These are phyloP conservation scores for Glareola pratincola DNA, from an alignment of 2,113 vertebrate genomes.

Conservation along the genomic window DNA sequence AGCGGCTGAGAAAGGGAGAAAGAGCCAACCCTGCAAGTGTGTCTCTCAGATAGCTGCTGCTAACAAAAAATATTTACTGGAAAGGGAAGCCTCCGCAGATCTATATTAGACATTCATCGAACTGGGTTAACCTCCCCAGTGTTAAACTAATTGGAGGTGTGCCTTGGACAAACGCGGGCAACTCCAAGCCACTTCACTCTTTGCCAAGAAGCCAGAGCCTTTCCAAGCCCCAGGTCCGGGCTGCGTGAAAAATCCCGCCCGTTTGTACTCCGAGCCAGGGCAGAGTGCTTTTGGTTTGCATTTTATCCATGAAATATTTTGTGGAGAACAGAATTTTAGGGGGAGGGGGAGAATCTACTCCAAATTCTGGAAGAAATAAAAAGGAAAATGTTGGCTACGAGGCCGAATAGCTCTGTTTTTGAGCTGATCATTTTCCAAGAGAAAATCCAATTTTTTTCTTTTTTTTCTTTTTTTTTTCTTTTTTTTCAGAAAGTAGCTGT, in stretches of 20 bases:
- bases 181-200: not conserved
- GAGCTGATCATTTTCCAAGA: slow-evolving; percentile 40
- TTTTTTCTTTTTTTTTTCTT: not conserved
- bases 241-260: slow-evolving; percentile 14
- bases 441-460: not conserved
- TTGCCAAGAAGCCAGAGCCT: slow-evolving; percentile 18
- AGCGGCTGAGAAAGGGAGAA: not conserved
- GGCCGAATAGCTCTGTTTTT: not conserved
- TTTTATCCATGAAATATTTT: slow-evolving; percentile 43
- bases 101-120: not conserved
- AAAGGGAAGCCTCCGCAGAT: not conserved
- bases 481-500: slow-evolving; percentile 2
- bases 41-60: not conserved
- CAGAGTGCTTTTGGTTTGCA: slow-evolving; percentile 42
- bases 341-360: not conserved
- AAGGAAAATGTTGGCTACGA: slow-evolving; percentile 7
- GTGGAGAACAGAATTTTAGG: slow-evolving; percentile 23
- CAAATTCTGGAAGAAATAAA: slow-evolving; percentile 61
- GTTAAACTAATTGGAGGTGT: not conserved
- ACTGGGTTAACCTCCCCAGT: not conserved
- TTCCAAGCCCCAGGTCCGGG: slow-evolving; percentile 30
- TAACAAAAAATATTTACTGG: not conserved
- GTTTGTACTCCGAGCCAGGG: slow-evolving; percentile 19
- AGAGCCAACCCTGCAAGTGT: not conserved
- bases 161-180: not conserved